These are phyloP conservation scores for Conus canariensis DNA, from an alignment of 2,888 invertebrate genomes.

Conservation along the genomic window DNA sequence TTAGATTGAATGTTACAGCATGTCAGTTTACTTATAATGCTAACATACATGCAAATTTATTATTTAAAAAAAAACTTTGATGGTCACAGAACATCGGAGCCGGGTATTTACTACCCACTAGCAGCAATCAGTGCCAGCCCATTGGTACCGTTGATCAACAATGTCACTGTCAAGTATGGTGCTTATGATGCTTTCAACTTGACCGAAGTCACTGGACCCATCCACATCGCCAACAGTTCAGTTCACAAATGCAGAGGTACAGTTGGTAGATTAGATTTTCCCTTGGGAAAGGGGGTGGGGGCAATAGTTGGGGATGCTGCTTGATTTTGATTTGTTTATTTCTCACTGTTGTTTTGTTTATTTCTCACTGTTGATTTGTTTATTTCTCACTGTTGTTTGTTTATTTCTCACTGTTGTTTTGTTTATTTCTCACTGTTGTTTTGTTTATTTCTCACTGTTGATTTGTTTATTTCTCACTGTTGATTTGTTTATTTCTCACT, in stretches of 20 bases:
- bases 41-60: too few species aligned
- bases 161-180: conserved; percentile 90
- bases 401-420: too few species aligned
- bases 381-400: too few species aligned
- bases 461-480: too few species aligned
- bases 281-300: neutral
- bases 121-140: conserved; percentile 77
- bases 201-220: conserved; percentile 67
- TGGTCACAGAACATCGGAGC: conserved; percentile 39
- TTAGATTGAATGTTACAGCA: too few species aligned
- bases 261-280: conserved; percentile 22
- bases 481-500: too few species aligned
- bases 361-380: neutral
- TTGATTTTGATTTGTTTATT: neutral
- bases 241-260: conserved; percentile 88
- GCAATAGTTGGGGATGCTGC: too few species aligned
- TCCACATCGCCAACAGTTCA: conserved; percentile 70
- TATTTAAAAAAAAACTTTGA: neutral
- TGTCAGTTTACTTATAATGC: too few species aligned
- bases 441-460: too few species aligned
- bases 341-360: too few species aligned
- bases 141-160: conserved; percentile 89
- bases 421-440: too few species aligned
- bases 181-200: conserved; percentile 87
- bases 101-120: conserved; percentile 62